Conservation (phyloP, 1,140 invertebrate genomes). For the Sesamia nonagrioides region DNA sequence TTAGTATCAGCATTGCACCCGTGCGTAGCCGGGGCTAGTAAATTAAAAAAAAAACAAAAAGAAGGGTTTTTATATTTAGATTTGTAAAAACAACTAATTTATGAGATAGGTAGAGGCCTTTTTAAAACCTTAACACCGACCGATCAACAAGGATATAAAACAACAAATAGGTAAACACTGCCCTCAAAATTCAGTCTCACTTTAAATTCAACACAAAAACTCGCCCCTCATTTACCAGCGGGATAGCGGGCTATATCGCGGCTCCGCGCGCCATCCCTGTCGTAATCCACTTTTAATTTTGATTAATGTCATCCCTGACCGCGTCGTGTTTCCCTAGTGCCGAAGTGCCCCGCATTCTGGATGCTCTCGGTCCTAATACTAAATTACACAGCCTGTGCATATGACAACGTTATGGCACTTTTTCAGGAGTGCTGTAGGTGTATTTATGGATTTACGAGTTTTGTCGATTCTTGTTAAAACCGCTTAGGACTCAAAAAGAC, state of each 20-base stretch:
- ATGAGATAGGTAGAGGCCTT: no score
- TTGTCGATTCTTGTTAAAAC: no score
- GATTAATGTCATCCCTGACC: constrained; percentile 73
- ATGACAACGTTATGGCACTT: not conserved
- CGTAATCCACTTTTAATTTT: constrained; percentile 83
- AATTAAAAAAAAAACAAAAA: no score
- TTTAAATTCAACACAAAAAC: constrained; percentile 23
- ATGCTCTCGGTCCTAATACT: constrained; percentile 18
- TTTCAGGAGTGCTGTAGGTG: not conserved
- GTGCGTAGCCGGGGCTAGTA: no score
- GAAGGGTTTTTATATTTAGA: no score
- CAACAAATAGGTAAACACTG: not conserved
- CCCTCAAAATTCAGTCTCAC: constrained; percentile 13
- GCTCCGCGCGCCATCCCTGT: constrained; percentile 16
- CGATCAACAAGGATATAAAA: not conserved
- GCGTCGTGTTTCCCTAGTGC: constrained; percentile 32
- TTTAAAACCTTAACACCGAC: not conserved
- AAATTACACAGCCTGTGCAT: constrained; percentile 22
- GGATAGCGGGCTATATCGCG: not conserved
- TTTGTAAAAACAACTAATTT: no score
- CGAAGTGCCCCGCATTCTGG: constrained; percentile 23
- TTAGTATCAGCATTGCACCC: no score
- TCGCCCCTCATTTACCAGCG: constrained; percentile 8
- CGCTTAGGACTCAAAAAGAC: not conserved
- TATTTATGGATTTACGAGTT: not conserved